Evolutionary conservation across 2,113 vertebrate species (phyloP).

Genomic region (Calyptommatus sinebrachiatus): DNA sequence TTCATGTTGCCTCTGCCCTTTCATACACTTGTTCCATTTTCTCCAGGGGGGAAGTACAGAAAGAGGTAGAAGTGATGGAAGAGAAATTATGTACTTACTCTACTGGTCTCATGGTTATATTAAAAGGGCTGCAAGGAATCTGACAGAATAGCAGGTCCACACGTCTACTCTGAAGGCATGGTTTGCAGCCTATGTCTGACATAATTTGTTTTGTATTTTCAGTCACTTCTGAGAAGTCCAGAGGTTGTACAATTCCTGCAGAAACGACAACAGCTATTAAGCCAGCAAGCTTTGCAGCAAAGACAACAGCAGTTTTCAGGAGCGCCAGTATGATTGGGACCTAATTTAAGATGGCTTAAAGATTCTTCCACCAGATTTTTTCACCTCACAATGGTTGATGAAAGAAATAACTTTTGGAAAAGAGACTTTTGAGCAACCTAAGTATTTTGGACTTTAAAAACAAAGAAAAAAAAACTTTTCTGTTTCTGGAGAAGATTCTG

Average conservation of each 20-base stretch:
- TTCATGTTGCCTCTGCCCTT: too few relatives aligned
- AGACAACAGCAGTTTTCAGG: constrained; percentile 84
- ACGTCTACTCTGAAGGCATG: not conserved
- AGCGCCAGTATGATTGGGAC: constrained; percentile 63
- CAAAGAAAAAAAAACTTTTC: too few relatives aligned
- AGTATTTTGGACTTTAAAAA: not conserved
- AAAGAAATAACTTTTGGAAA: not conserved
- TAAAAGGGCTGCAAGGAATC: too few relatives aligned
- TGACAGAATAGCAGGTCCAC: too few relatives aligned
- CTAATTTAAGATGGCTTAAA: not conserved
- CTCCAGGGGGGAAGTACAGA: too few relatives aligned
- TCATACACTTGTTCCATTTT: too few relatives aligned
- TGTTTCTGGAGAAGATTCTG: constrained; percentile 49
- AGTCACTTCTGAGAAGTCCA: constrained; percentile 96
- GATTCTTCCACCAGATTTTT: constrained; percentile 1
- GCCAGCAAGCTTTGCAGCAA: constrained; percentile 82
- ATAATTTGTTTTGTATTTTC: constrained; percentile 43
- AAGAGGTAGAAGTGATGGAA: too few relatives aligned
- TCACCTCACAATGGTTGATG: constrained; percentile 24
- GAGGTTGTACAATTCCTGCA: constrained; percentile 97
- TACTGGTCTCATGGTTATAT: too few relatives aligned
- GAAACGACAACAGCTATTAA: constrained; percentile 90
- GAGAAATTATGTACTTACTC: too few relatives aligned
- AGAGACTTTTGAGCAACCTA: not conserved
- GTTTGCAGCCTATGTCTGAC: not conserved